Evolutionary conservation across 2,797 vertebrate genomes (phyloP), one percentile per base, ranked within the genome.

Genomic region (Gymnothorax javanicus): DNA sequence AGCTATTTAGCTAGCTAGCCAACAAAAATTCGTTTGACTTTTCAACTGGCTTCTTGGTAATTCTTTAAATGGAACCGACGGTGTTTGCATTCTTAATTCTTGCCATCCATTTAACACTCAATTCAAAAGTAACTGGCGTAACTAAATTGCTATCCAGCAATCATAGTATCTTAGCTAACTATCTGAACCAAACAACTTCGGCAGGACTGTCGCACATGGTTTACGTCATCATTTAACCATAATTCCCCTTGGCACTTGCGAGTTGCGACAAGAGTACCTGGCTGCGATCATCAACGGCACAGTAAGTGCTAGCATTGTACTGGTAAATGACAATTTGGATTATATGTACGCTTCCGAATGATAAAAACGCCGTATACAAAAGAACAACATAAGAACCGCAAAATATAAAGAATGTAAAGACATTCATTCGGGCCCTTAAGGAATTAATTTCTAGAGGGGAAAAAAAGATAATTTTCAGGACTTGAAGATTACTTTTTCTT

Each of bases 211-310:
- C 85, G 85, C 85, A 82, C 43, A 23, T 12, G 67, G 50, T 69
- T n/a, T 67, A 67, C 75, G 75, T 82, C 85, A 86, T 33, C 1
- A 43, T 23, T 50, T 81, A 60, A 54, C 59, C 43, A 86, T 25
- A 15, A 17, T 50, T 3, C 33, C 12, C 20, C 73, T 13, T 5
- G 27, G 33, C 33, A 43, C 33, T 43, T 43, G 33, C 33, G 33
- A 43, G 1, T 43, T 43, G 33, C 33, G 33, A 43, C 33, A 43
- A 43, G 1, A 43, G 33, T 43, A 1, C 33, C 33, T 43, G 1
- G 2, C 33, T 43, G 33, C 33, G 33, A 43, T 43, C 33, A 43
- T 43, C 33, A 43, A 43, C 1, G 2, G 33, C 33, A 43, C 33
- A 43, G 33, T 43, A 1, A 43, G 33, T 43, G 33, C 33, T 1